A percentile compares a stretch with the other conserved stretches of the same genome.
phyloP scores from a whole-genome alignment of 2,113 vertebrate species.

The Macrotus californicus region DNA sequence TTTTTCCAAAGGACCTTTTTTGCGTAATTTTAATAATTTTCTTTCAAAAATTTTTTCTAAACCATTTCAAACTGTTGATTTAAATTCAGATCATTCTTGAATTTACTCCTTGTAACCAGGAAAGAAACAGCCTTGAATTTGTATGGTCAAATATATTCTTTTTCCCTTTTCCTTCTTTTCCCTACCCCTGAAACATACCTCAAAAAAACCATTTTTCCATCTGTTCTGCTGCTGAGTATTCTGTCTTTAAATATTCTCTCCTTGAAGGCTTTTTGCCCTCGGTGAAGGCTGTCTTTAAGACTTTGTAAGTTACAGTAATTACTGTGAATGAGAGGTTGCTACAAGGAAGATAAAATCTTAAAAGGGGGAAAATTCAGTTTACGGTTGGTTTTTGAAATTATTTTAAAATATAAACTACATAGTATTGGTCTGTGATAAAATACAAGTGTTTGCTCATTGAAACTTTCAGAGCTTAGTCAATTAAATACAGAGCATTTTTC shows the following conservation, averaged over 20 bases:
- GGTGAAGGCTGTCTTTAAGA: background rate
- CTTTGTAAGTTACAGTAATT: background rate
- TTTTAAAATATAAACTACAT: background rate
- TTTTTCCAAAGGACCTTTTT: background rate
- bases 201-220: background rate
- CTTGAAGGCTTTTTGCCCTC: background rate
- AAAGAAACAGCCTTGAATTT: background rate
- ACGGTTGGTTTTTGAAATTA: slow-evolving; percentile 32
- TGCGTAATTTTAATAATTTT: slow-evolving; percentile 42
- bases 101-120: background rate
- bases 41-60: background rate
- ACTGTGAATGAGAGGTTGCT: background rate
- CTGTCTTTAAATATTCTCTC: slow-evolving; percentile 1
- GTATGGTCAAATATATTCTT: background rate
- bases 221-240: background rate
- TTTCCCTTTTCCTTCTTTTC: background rate
- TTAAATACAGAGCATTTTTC: background rate
- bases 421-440: background rate
- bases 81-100: background rate
- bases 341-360: background rate
- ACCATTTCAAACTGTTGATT: background rate
- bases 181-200: background rate
- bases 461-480: slow-evolving; percentile 34
- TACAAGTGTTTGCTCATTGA: background rate
- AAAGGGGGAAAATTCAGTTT: background rate